Conservation (phyloP, 1,140 invertebrate genomes). For the Tetragonula clypearis region DNA sequence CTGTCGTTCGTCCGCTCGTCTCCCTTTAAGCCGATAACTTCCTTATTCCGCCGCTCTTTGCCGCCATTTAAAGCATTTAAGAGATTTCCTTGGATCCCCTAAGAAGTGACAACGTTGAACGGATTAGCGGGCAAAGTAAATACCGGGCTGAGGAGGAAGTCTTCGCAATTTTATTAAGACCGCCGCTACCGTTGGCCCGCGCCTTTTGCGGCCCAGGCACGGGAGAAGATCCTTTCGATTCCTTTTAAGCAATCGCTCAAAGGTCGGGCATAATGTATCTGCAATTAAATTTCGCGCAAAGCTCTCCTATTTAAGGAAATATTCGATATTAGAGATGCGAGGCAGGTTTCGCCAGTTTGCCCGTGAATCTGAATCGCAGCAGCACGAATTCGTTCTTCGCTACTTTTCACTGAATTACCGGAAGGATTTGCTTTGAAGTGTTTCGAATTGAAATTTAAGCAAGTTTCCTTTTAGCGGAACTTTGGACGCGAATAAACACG, state of each 20-base stretch:
- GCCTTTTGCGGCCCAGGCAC: too few relatives aligned
- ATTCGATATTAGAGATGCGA: constrained; percentile 4
- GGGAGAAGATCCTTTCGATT: background rate
- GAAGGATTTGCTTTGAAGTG: constrained; percentile 1
- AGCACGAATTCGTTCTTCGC: background rate
- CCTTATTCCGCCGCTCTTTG: constrained; percentile 48
- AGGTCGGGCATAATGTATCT: background rate
- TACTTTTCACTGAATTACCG: background rate
- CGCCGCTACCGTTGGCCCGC: too few relatives aligned
- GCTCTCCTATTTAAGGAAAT: background rate
- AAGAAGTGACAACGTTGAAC: constrained; percentile 43
- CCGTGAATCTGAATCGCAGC: too few relatives aligned
- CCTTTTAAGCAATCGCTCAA: constrained; percentile 8
- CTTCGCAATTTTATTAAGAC: constrained; percentile 33
- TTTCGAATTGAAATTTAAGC: background rate
- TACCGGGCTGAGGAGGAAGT: constrained; percentile 4
- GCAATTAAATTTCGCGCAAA: constrained; percentile 18
- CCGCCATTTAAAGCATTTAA: constrained; percentile 57
- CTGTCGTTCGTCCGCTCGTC: constrained; percentile 15
- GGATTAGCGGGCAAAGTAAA: constrained; percentile 39
- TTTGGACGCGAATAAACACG: background rate
- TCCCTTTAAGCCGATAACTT: constrained; percentile 58
- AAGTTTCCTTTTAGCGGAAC: constrained; percentile 2
- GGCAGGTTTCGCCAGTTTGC: background rate
- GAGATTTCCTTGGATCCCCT: constrained; percentile 45